Evolutionary conservation across 2,888 invertebrate species (phyloP), one percentile per base, ranked within the genome.

Genomic region (Anticlea derivata): DNA sequence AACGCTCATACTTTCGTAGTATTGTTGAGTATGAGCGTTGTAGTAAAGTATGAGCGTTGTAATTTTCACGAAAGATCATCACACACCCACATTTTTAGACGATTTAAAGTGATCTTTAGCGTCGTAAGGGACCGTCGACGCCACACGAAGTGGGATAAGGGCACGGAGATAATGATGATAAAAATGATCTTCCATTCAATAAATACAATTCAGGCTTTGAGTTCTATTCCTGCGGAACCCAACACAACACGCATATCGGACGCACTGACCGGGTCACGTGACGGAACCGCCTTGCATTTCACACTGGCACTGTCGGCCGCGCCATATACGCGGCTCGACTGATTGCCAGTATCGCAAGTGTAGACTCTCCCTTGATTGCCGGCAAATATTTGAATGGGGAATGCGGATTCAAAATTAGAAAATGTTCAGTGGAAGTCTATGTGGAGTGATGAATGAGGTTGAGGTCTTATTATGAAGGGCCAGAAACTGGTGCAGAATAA

Each of bases 191-290:
- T n/a, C n/a, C n/a, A n/a, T n/a, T n/a, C n/a, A n/a, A 17, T 17
- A 17, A 17, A 4, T 17, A 17, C 17, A 29, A 10, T 11, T 34
- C 17, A 11, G n/a, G n/a, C n/a, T n/a, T n/a, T n/a, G n/a, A n/a
- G n/a, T n/a, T 7, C 0, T 35, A 20, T 7, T 17, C 33, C 7
- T 37, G 20, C 11, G 26, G 46, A 51, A 27, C 39, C 56, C 51
- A 51, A 51, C 44, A 50, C 23, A 43, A n/a, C 55, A 56, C 66
- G 58, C 57, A 72, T 67, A 70, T 77, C 78, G 76, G 74, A 68
- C 78, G 67, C 70, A 57, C 43, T 81, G 83, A 83, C 86, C 83
- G 63, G 85, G 85, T 87, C 80, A 84, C 67, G 64, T 72, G 70
- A 73, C 84, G 86, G 87, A 87, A 75, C 83, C 70, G 63, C 64